Evolutionary conservation across 2,888 invertebrate genomes (phyloP).

Genomic region (Scaptomyza reducta): DNA sequence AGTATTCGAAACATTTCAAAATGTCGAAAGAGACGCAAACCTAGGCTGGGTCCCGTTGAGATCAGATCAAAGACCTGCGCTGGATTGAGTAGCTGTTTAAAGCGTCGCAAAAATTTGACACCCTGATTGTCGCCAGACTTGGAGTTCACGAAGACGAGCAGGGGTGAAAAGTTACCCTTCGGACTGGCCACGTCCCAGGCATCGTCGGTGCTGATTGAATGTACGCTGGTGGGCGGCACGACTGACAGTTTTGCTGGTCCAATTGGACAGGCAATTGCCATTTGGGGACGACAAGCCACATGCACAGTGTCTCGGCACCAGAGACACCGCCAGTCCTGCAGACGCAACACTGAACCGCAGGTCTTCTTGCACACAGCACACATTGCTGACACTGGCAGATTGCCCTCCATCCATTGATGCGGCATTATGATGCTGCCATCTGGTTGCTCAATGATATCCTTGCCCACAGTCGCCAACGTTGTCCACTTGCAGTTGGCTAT

Average conservation of each 20-base stretch:
- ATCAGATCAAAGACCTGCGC: constrained; percentile 99
- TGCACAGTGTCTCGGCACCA: constrained; percentile 98
- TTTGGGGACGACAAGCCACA: constrained; percentile 93
- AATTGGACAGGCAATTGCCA: constrained; percentile 92
- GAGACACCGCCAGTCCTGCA: constrained; percentile 98
- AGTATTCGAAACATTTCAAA: constrained; percentile 98
- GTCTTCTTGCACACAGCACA: constrained; percentile 97
- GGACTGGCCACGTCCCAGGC: constrained; percentile 94
- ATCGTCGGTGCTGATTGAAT: constrained; percentile 94
- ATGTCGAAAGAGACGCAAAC: constrained; percentile 94
- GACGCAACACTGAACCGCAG: constrained; percentile 96
- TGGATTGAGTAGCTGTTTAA: constrained; percentile 97
- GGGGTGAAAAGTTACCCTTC: constrained; percentile 87
- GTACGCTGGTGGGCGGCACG: constrained; percentile 96
- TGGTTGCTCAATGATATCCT: constrained; percentile 95
- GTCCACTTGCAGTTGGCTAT: constrained; percentile 99
- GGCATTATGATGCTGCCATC: constrained; percentile 97
- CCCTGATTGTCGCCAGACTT: constrained; percentile 99
- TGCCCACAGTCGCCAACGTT: constrained; percentile 96
- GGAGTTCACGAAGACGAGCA: constrained; percentile 98
- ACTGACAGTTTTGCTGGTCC: constrained; percentile 96
- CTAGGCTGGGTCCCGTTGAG: constrained; percentile 93
- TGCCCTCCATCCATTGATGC: constrained; percentile 99
- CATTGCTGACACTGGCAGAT: constrained; percentile 96
- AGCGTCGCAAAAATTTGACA: constrained; percentile 96